These are phyloP conservation scores for Vicugna pacos DNA, from an alignment of 2,113 vertebrate genomes.

Conservation along the genomic window DNA sequence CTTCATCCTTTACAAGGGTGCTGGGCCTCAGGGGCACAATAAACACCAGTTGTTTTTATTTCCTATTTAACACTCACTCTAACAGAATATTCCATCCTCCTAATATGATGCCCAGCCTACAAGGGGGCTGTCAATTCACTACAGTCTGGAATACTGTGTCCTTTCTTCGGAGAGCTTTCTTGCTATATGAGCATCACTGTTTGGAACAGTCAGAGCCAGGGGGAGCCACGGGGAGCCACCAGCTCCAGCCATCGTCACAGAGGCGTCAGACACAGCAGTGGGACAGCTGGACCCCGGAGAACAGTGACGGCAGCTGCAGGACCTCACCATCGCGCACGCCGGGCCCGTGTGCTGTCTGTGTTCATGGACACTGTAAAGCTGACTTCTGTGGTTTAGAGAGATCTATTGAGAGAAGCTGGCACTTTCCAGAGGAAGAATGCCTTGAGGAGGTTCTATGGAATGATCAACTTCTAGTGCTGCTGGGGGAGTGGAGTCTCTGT, in stretches of 20 bases:
- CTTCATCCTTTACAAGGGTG: not conserved
- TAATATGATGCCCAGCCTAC: not conserved
- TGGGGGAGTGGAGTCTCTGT: not conserved
- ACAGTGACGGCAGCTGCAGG: rapidly evolving
- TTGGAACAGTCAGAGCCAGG: not conserved
- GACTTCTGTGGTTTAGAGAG: not conserved
- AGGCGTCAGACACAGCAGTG: rapidly evolving
- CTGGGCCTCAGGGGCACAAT: not conserved
- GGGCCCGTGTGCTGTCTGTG: not conserved
- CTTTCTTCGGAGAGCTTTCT: not conserved
- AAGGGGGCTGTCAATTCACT: not conserved
- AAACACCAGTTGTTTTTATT: not conserved
- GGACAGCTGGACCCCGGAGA: not conserved
- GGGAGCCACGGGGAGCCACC: not conserved
- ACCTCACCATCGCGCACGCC: too few relatives aligned
- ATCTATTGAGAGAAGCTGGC: not conserved
- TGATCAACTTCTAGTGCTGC: too few relatives aligned
- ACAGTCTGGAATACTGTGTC: not conserved
- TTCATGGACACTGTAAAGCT: not conserved
- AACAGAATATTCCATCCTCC: not conserved
- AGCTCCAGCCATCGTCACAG: not conserved
- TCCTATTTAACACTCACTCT: not conserved
- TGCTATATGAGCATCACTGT: rapidly evolving
- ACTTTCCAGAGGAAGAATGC: not conserved
- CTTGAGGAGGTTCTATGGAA: not conserved